A percentile compares a stretch with the other conserved stretches of the same genome.
Evolutionary conservation across 2,888 invertebrate genomes (phyloP).

Genomic region (Drosophila paramelanica): DNA sequence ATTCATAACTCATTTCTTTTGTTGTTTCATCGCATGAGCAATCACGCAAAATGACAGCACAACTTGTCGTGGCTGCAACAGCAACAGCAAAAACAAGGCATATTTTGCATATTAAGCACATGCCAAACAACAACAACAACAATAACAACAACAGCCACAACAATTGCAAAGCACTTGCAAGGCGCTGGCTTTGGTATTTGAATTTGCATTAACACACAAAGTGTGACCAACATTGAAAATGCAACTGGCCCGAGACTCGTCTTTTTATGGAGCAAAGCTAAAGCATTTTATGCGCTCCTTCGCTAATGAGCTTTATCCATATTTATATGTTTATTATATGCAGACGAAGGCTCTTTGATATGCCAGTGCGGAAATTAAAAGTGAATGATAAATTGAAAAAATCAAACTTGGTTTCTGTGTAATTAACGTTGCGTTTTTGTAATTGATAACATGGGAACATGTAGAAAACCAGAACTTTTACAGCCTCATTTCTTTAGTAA

Average conservation of each 20-base stretch:
- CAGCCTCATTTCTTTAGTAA: background rate
- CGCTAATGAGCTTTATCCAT: slow-evolving; percentile 46
- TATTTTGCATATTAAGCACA: slow-evolving; percentile 66
- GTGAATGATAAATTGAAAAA: slow-evolving; percentile 6
- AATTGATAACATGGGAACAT: background rate
- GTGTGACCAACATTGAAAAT: slow-evolving; percentile 43
- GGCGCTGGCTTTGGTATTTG: slow-evolving; percentile 32
- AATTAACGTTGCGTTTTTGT: background rate
- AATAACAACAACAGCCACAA: slow-evolving; percentile 29
- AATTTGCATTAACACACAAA: slow-evolving; percentile 51
- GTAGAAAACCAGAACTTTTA: background rate
- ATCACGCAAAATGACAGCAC: slow-evolving; percentile 58
- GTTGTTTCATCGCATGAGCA: slow-evolving; percentile 49
- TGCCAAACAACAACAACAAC: slow-evolving; percentile 43
- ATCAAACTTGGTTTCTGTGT: background rate
- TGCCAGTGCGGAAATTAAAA: slow-evolving; percentile 50
- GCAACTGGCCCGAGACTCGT: slow-evolving; percentile 30
- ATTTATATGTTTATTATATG: slow-evolving; percentile 17
- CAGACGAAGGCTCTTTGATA: slow-evolving; percentile 31
- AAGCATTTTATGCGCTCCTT: slow-evolving; percentile 41
- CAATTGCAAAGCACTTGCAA: slow-evolving; percentile 48
- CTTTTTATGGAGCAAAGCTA: slow-evolving; percentile 26
- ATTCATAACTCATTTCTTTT: slow-evolving; percentile 57
- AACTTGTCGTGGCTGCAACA: slow-evolving; percentile 44
- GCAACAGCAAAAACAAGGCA: slow-evolving; percentile 34